Evolutionary conservation across 2,113 vertebrate genomes (phyloP).

Genomic region (Perognathus longimembris): DNA sequence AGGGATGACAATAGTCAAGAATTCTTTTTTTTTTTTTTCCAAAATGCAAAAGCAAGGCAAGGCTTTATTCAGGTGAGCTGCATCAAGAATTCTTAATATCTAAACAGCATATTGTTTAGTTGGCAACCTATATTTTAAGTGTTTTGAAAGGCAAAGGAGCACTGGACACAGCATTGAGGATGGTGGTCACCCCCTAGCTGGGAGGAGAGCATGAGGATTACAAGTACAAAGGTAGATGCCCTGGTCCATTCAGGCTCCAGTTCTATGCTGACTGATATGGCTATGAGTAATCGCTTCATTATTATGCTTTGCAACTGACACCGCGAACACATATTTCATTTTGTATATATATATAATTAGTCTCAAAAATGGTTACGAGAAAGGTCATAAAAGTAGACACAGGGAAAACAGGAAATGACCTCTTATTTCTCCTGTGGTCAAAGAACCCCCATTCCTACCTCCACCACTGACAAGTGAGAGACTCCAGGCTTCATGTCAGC

Average conservation of each 20-base stretch:
- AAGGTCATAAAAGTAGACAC: neutral
- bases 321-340: neutral
- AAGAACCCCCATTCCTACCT: neutral
- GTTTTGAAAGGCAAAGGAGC: neutral
- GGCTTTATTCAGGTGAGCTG: too few species aligned
- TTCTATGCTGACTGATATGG: neutral
- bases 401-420: neutral
- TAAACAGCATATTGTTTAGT: neutral
- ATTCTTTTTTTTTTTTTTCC: too few species aligned
- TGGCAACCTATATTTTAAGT: neutral
- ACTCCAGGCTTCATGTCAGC: neutral
- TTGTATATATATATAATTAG: neutral
- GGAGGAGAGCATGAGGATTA: neutral
- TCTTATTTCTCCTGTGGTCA: neutral
- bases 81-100: neutral
- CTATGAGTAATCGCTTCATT: neutral
- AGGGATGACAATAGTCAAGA: too few species aligned
- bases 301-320: neutral
- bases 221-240: neutral
- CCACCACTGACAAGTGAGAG: neutral
- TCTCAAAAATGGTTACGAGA: neutral
- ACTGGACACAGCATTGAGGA: neutral
- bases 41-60: too few species aligned
- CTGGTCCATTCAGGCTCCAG: rapidly evolving
- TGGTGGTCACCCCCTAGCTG: neutral